Percentiles rank a stretch among this genome's conserved stretches.
These are phyloP conservation scores for Litocranius walleri DNA, from an alignment of 2,113 vertebrate species.

Conservation along the genomic window DNA sequence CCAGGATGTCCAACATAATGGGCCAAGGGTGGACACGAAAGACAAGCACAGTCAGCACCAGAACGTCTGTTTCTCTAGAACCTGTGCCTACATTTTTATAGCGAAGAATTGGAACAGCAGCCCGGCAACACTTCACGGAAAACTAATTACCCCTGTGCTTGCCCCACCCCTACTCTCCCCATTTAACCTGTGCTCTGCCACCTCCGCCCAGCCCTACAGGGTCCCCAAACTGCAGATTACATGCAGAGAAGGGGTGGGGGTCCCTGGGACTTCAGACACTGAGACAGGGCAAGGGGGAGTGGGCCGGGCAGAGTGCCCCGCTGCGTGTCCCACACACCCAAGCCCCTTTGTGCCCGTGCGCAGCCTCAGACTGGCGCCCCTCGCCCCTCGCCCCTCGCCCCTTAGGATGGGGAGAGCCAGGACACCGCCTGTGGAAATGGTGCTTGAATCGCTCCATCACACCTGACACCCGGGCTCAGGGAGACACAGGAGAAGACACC, in stretches of 20 bases:
- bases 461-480: accelerated
- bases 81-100: conserved; percentile 5
- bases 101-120: conserved; percentile 41
- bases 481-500: accelerated
- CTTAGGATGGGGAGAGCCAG: accelerated
- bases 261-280: not conserved
- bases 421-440: accelerated
- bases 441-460: not conserved
- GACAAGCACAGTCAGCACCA: conserved; percentile 53
- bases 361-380: accelerated
- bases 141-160: conserved; percentile 57
- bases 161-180: not conserved
- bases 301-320: not conserved
- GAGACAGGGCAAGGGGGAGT: not conserved
- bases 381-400: accelerated
- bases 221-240: conserved; percentile 22
- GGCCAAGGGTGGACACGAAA: conserved; percentile 49
- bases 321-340: accelerated
- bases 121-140: conserved; percentile 32
- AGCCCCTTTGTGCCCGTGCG: not conserved
- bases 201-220: not conserved
- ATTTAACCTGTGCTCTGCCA: not conserved
- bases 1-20: conserved; percentile 53
- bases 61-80: conserved; percentile 71
- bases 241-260: not conserved